A percentile compares a stretch with the other conserved stretches of the same genome.
Evolutionary conservation across 1,140 invertebrate genomes (phyloP).

Genomic region (Lordiphosa collinella): DNA sequence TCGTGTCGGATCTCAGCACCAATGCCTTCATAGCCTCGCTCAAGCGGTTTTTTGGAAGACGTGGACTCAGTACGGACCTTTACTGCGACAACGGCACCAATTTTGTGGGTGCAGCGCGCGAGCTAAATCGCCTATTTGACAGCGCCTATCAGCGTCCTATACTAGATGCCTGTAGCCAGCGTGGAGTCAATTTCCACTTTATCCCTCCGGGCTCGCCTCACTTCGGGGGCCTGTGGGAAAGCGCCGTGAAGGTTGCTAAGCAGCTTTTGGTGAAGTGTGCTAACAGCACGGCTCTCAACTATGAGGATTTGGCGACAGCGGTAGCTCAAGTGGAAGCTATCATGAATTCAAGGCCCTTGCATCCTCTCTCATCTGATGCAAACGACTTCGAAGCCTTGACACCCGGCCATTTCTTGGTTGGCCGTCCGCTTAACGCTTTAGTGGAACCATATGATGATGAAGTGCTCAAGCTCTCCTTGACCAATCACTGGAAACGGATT

Average conservation of each 20-base stretch:
- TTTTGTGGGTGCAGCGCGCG: background rate
- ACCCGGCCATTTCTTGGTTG: too few relatives aligned
- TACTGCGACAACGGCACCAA: background rate
- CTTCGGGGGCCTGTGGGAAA: background rate
- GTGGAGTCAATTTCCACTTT: background rate
- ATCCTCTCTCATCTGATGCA: background rate
- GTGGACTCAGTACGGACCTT: background rate
- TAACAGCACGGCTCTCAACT: too few relatives aligned
- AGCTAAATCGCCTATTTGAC: background rate
- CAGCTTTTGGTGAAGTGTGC: too few relatives aligned
- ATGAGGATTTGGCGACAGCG: too few relatives aligned
- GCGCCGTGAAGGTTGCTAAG: background rate
- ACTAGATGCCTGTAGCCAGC: background rate
- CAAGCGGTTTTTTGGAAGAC: background rate
- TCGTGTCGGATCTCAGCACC: too few relatives aligned
- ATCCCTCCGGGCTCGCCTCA: background rate
- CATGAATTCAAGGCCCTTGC: background rate
- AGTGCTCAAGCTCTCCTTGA: too few relatives aligned
- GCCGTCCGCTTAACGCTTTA: too few relatives aligned
- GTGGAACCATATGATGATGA: too few relatives aligned
- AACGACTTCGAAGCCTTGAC: constrained; percentile 1
- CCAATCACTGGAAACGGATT: too few relatives aligned
- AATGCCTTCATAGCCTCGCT: too few relatives aligned
- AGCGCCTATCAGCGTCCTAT: background rate
- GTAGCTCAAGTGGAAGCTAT: background rate